A percentile compares a stretch with the other conserved stretches of the same genome.
These are phyloP conservation scores for Microtus montanus DNA, from an alignment of 2,113 vertebrate genomes.

Conservation along the genomic window DNA sequence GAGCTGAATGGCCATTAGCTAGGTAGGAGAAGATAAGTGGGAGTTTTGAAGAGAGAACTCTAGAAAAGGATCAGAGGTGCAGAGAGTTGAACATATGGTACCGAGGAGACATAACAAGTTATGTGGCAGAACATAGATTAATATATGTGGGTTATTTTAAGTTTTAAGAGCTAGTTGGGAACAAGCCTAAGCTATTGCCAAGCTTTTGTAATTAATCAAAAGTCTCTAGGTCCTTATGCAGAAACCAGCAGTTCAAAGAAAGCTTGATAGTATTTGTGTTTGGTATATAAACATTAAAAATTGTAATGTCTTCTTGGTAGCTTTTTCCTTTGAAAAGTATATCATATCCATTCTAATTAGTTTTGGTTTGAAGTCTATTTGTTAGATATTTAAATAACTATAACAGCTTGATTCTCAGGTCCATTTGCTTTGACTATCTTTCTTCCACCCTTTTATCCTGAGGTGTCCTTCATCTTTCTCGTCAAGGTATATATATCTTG, in stretches of 20 bases:
- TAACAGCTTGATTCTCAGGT: not conserved
- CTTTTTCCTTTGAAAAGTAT: not conserved
- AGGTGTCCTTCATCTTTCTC: not conserved
- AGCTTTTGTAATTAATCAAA: not conserved
- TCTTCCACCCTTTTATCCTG: not conserved
- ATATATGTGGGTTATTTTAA: not conserved
- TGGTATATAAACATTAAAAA: not conserved
- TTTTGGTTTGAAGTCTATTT: not conserved
- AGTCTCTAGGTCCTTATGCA: not conserved
- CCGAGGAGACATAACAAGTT: not conserved
- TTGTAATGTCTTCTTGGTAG: not conserved
- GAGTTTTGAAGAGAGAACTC: not conserved
- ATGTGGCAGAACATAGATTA: not conserved
- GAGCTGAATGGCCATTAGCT: not conserved
- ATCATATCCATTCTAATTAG: too few species aligned
- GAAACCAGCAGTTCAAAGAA: not conserved
- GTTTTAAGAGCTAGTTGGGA: not conserved
- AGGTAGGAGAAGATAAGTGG: not conserved
- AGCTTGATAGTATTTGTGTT: not conserved
- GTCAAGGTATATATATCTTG: not conserved
- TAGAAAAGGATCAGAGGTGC: not conserved
- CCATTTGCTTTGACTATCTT: not conserved
- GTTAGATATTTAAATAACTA: not conserved
- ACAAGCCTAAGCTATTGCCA: not conserved
- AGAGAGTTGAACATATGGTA: not conserved